Base-by-base conservation (phyloP, 2,888 invertebrate species). In the Raillietiella orientalis region DNA sequence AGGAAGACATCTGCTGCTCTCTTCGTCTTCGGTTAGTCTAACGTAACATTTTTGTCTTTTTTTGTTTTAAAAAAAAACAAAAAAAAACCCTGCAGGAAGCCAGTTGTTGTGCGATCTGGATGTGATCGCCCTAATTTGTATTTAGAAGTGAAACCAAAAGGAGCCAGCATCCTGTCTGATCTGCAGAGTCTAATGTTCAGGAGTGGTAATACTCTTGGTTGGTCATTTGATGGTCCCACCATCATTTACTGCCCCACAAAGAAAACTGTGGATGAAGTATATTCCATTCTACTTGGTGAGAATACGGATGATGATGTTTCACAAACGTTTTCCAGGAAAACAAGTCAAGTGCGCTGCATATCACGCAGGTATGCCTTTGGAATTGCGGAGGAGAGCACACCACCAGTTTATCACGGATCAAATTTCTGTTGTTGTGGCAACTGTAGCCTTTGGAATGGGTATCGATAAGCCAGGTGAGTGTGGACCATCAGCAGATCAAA, bases 381-480 rank as follows among this genome's bases (percentile, higher is more conserved):
- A 40, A 3, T 37, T 40, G 12, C 46, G 65, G 14, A 55, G 55
- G 34, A 38, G 47, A 21, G 50, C 57, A 3, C 66, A 66, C 37
- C 50, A 55, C 29, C 44, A 54, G 12, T 69, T 67, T 40, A 49
- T 59, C 2, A 52, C 47, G 32, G 64, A 66, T 41, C 45, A 55
- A 36, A 44, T 60, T 4, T 49, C 56, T 36, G 45, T 54, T 4
- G 55, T 63, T 16, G 55, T 60, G 4, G 62, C 62, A 2, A 64
- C 64, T 1, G 53, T 62, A 25, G 63, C 64, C 3, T 64, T 63
- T 43, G 63, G 64, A 16, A 62, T 65, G 64, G 64, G 65, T 9
- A 64, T 65, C 23, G 62, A 65, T 41, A 64, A 64, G 39, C 59
- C 61, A 5, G 43, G 42, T 39, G 29, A 30, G 4, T n/a, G 13